Evolutionary conservation across 2,113 vertebrate genomes (phyloP).

Genomic region (Hyaena hyaena): DNA sequence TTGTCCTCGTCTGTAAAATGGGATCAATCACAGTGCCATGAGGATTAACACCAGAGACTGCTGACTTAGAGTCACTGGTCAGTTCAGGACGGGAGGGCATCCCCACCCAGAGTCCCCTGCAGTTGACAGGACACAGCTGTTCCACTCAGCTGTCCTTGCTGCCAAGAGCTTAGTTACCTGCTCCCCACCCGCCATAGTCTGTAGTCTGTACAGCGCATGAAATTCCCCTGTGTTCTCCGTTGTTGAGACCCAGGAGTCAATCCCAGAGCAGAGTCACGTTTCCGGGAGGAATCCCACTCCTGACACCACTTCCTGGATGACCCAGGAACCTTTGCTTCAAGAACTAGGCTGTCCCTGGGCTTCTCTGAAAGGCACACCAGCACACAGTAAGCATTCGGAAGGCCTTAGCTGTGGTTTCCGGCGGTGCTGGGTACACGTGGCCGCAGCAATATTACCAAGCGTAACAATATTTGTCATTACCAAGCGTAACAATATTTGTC

Average conservation of each 20-base stretch:
- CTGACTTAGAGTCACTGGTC: background rate
- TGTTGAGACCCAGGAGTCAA: background rate
- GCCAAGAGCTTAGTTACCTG: background rate
- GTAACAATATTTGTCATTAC: background rate
- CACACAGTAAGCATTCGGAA: background rate
- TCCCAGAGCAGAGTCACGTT: background rate
- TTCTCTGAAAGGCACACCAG: background rate
- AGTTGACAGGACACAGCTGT: background rate
- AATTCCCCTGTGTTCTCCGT: background rate
- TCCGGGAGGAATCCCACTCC: background rate
- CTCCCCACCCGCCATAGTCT: too few species aligned
- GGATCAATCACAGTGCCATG: too few species aligned
- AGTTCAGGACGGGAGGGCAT: too few species aligned
- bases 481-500: background rate
- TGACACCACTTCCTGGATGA: background rate
- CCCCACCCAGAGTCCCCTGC: background rate
- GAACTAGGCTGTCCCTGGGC: background rate
- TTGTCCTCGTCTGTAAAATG: background rate
- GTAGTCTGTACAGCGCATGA: background rate
- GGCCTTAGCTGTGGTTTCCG: too few species aligned
- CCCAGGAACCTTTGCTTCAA: background rate
- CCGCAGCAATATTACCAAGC: too few species aligned
- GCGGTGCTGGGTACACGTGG: accelerated
- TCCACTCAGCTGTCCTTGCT: background rate
- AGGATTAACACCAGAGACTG: background rate